A percentile compares a stretch with the other conserved stretches of the same genome.
phyloP scores from a whole-genome alignment of 1,140 invertebrate species.

The Bombus picipes region DNA sequence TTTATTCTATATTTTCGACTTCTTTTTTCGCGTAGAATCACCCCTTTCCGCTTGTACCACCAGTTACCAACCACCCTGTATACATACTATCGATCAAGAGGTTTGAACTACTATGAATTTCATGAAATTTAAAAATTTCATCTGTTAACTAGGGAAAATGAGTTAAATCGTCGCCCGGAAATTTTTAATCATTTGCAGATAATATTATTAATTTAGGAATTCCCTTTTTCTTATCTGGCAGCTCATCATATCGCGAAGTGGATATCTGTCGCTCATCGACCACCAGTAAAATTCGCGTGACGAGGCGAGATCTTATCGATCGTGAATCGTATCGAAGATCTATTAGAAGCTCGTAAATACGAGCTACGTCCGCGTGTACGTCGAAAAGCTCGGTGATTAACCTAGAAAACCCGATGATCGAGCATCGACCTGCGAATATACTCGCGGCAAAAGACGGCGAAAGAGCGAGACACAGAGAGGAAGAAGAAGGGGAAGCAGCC shows the following conservation, averaged over 20 bases:
- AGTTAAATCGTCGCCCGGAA: background rate
- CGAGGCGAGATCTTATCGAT: background rate
- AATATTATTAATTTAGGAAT: background rate
- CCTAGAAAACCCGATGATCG: slow-evolving; percentile 70
- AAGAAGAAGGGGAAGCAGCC: slow-evolving; percentile 39
- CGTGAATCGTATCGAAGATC: background rate
- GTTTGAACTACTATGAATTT: background rate
- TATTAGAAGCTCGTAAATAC: background rate
- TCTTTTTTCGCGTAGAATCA: no score
- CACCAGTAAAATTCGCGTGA: background rate
- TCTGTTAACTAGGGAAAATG: no score
- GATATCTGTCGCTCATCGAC: background rate
- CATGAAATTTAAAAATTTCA: background rate
- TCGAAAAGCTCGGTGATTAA: slow-evolving; percentile 66
- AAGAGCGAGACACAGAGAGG: slow-evolving; percentile 23
- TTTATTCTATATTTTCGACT: no score
- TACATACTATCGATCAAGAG: background rate
- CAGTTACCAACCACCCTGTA: no score
- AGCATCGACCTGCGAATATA: slow-evolving; percentile 62
- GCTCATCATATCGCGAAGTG: background rate
- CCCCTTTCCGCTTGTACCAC: no score
- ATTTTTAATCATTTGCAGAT: background rate
- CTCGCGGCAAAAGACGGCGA: slow-evolving; percentile 39
- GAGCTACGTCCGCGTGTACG: background rate
- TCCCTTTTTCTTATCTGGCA: background rate